Evolutionary conservation across 2,113 vertebrate species (phyloP).

Genomic region (Labrus mixtus): DNA sequence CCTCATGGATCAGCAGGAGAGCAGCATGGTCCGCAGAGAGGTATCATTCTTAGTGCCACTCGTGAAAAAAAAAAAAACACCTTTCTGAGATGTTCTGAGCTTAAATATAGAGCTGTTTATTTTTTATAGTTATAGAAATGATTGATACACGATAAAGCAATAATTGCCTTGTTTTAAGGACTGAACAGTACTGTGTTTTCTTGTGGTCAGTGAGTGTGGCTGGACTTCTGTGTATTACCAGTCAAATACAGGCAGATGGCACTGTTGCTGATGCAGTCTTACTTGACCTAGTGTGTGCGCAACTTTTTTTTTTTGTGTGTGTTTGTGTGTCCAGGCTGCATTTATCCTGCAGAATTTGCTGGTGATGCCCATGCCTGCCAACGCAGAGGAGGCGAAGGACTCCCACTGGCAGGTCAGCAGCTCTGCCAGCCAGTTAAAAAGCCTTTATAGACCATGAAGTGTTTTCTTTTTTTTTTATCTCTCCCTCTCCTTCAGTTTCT

Average conservation of each 20-base stretch:
- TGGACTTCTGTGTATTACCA: conserved; percentile 62
- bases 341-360: conserved; percentile 98
- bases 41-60: conserved; percentile 71
- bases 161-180: background rate
- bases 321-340: conserved; percentile 87
- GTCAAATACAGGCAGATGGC: conserved; percentile 84
- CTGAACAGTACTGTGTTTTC: background rate
- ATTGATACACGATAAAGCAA: background rate
- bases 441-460: conserved; percentile 68
- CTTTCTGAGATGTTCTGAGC: background rate
- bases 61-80: no score
- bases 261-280: conserved; percentile 80
- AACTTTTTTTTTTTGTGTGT: conserved; percentile 37
- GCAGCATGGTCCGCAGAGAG: conserved; percentile 96
- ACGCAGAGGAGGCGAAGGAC: conserved; percentile 85
- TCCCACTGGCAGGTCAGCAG: conserved; percentile 92
- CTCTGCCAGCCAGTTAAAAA: conserved; percentile 65
- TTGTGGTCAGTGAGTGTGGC: conserved; percentile 22
- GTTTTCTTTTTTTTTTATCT: conserved; percentile 42
- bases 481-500: conserved; percentile 19
- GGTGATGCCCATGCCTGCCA: conserved; percentile 91
- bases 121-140: background rate
- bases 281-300: conserved; percentile 37
- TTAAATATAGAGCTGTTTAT: background rate
- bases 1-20: conserved; percentile 93